Base-by-base conservation (phyloP, 2,888 invertebrate species). In the Rotaria socialis region DNA sequence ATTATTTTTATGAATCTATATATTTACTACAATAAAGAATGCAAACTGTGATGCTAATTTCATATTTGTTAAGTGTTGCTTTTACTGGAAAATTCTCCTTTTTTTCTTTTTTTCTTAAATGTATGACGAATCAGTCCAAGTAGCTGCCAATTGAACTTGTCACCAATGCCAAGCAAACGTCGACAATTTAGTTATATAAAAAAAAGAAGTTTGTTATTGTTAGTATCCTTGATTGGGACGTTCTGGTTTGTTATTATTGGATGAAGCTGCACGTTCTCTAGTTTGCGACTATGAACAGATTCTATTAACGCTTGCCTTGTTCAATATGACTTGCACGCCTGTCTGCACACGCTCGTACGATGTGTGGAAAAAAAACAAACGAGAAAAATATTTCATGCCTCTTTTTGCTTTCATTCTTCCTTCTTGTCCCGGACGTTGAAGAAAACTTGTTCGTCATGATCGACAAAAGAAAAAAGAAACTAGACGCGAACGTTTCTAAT, bases 241-340 rank as follows among this genome's bases (percentile, higher is more conserved):
- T 14, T 67, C 14, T 67, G 35, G 67, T 35, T 67, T 16, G 67
- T 35, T 67, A 11, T 67, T 58, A 16, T 27, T 14, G 67, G 67
- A n/a, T 67, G 35, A 14, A 3, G 35, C n/a, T 67, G 2, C 27
- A 67, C 35, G 67, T 67, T 67, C 67, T 67, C 14, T 67, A 16
- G 67, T 35, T 67, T 67, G 67, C 35, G 27, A 67, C 27, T 67
- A 67, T 67, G 27, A 67, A 67, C 35, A 67, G 67, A 67, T 67
- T 67, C 67, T 67, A 67, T 67, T 35, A 67, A 67, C 27, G 67
- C 67, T 67, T 35, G 67, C 35, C 6, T 67, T 67, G 67, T 67
- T 67, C n/a, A 67, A 27, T 67, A 67, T 67, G 67, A 27, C n/a
- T 67, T 67, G 67, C 14, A 67, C 67, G 35, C 67, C 67, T 35